Base-by-base conservation (phyloP, 1,140 invertebrate species). In the Geopemphigus sp. region DNA sequence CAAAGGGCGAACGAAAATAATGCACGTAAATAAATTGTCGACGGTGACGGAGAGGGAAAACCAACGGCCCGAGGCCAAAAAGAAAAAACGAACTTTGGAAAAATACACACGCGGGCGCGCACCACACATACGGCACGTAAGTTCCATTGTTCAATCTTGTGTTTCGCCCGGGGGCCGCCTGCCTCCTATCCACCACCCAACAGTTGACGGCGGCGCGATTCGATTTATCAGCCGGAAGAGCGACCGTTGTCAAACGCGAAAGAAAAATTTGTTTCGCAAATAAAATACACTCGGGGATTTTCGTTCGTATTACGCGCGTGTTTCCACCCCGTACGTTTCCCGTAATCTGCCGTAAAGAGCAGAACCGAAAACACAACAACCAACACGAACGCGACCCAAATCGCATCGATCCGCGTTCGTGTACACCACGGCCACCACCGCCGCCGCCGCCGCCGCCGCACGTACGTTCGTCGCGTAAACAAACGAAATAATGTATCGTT, bases 151-250 rank as follows among this genome's bases (percentile, higher is more conserved):
- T 78, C 74, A 78, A 78, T 78, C 74, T 78, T 63, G 39, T 63
- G 24, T 50, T 63, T 63, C 19, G 74, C 74, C 39, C 57, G 5
- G 61, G 57, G 74, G n/a, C n/a, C n/a, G n/a, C n/a, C n/a, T n/a
- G n/a, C n/a, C n/a, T n/a, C n/a, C n/a, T n/a, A n/a, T n/a, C n/a
- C n/a, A n/a, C n/a, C 32, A 22, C 26, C 29, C 4, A 32, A 29
- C 5, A n/a, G 54, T 29, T 17, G 22, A 53, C 14, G 6, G n/a
- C 72, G 14, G 22, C 45, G 29, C 57, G 32, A 61, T 78, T 78
- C 74, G 74, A 78, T 78, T 78, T 78, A 78, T 78, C 74, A 78
- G 39, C 74, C 74, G 57, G 57, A 78, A 78, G 54, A 61, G 61
- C 32, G 32, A 39, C 57, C 74, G 74, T 61, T 61, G 57, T 78